phyloP scores from a whole-genome alignment of 2,888 invertebrate genomes.

The Tridacna crocea region DNA sequence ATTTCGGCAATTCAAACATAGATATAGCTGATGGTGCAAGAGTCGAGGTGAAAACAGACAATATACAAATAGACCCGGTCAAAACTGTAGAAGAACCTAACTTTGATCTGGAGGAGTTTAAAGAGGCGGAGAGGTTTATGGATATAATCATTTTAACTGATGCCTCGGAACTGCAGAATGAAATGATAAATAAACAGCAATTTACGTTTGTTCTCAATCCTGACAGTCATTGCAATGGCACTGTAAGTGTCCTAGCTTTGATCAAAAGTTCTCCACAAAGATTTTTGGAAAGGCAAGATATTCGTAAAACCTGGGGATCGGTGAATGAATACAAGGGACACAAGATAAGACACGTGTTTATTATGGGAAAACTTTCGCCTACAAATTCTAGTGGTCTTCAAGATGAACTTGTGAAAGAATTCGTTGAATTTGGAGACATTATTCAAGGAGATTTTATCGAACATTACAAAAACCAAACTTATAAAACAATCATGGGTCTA shows the following conservation, averaged over 20 bases:
- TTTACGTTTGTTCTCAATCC: constrained; percentile 41
- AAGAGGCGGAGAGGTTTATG: background rate
- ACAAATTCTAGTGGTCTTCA: constrained; percentile 18
- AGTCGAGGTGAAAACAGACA: background rate
- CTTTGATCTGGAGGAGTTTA: background rate
- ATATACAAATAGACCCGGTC: background rate
- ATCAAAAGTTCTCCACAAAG: constrained; percentile 59
- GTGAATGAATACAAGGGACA: constrained; percentile 36
- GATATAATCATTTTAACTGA: background rate
- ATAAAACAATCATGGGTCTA: constrained; percentile 78
- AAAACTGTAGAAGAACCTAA: background rate
- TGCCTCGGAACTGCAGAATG: constrained; percentile 6
- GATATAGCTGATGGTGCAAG: background rate
- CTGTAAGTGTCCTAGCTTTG: constrained; percentile 45
- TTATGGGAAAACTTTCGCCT: constrained; percentile 40
- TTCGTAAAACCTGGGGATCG: constrained; percentile 67
- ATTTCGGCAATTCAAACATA: background rate
- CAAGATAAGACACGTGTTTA: constrained; percentile 42
- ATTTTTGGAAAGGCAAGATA: constrained; percentile 40
- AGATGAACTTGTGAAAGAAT: constrained; percentile 48
- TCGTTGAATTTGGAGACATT: constrained; percentile 57
- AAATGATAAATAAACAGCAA: constrained; percentile 41
- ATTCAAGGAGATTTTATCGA: constrained; percentile 78
- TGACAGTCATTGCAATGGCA: constrained; percentile 24
- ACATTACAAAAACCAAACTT: constrained; percentile 80